Evolutionary conservation across 2,888 invertebrate genomes (phyloP), one percentile per base, ranked within the genome.

Genomic region (Hoplodrina ambigua): DNA sequence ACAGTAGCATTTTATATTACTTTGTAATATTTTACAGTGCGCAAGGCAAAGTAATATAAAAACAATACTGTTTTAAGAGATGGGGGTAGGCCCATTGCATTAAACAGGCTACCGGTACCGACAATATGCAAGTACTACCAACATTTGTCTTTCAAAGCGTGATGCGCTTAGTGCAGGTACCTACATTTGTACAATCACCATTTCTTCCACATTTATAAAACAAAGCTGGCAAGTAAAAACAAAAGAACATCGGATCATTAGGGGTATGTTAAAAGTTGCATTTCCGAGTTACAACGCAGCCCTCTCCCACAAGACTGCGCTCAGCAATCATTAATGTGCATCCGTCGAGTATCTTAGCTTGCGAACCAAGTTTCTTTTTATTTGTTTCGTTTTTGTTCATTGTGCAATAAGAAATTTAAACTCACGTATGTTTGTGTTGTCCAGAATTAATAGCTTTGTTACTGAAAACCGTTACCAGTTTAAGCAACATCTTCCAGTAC

Each of bases 241-340:
- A 53, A 75, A 78, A 53, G 53, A 75, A 68, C 55, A 53, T 54
- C 55, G 25, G 83, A 75, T 82, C 80, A 80, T 80, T 80, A 80
- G 53, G 64, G 52, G 60, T 80, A 82, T 67, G 80, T 80, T 82
- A 60, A 75, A 82, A 82, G 70, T 65, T 80, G 68, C 80, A 80
- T 69, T 75, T 75, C 59, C 55, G 20, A 61, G 33, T 44, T 66
- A 58, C 81, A 59, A 20, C 58, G n/a, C 7, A 52, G 46, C 37
- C 46, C 17, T 20, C 17, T 20, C 57, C 59, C 77, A 49, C 64
- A 17, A 61, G 44, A 58, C 52, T 55, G 55, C 57, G 57, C 56
- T 55, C 81, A 55, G 68, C 74, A 69, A 70, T 82, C 79, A 70
- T 82, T 82, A 82, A 79, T 74, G 82, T 70, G 64, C 61, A 69